Evolutionary conservation across 30 jellyfish, hydroid and myxozoan species (phyloP).

Genomic region (Haliclystus octoradiatus): DNA sequence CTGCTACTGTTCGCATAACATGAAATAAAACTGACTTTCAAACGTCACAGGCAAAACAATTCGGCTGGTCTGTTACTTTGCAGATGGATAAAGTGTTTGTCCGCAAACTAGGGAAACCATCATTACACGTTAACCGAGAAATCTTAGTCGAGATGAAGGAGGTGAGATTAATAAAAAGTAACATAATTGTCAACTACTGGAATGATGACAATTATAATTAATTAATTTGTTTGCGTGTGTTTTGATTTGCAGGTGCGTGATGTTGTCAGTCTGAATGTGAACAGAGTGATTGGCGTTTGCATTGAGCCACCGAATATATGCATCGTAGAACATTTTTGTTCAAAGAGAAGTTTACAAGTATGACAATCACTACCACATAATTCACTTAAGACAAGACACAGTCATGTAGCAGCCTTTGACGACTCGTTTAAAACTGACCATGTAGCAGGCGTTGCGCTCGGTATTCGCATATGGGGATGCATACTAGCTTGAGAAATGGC

Average conservation of each 20-base stretch:
- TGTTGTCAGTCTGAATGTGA: constrained; percentile 51
- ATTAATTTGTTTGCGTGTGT: not conserved
- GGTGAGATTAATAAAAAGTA: constrained; percentile 14
- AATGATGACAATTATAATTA: not conserved
- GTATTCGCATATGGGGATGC: too few species aligned
- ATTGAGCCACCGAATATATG: constrained; percentile 58
- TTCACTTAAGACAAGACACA: too few species aligned
- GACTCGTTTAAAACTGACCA: too few species aligned
- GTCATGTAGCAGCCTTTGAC: too few species aligned
- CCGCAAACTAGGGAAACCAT: constrained; percentile 32
- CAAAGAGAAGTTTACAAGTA: constrained; percentile 71
- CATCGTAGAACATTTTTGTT: constrained; percentile 36
- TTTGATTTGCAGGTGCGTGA: constrained; percentile 54
- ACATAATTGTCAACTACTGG: not conserved
- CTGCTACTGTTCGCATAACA: not conserved
- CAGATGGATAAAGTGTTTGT: constrained; percentile 67
- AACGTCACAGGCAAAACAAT: too few species aligned
- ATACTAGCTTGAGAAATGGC: too few species aligned
- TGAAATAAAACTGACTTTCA: too few species aligned
- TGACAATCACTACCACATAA: too few species aligned
- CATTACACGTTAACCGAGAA: constrained; percentile 48
- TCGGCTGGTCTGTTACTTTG: not conserved
- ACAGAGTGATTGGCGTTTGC: constrained; percentile 59
- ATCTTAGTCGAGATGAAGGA: constrained; percentile 55
- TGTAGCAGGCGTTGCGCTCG: too few species aligned